Conservation (phyloP, 2,113 vertebrate genomes). For the Fulica atra region DNA sequence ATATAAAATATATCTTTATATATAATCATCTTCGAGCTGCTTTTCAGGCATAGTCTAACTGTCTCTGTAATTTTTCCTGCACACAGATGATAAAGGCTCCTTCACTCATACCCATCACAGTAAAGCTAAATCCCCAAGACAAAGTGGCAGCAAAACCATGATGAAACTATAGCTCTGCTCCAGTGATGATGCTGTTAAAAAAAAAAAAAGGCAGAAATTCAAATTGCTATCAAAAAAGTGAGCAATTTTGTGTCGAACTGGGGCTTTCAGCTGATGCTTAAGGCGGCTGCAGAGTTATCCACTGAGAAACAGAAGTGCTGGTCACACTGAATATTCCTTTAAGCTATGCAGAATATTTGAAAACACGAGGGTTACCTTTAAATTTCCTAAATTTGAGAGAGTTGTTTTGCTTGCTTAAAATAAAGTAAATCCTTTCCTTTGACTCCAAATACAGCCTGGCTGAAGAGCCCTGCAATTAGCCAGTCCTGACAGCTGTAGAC, state of each 20-base stretch:
- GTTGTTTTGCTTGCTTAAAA: not conserved
- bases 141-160: not conserved
- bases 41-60: not conserved
- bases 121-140: not conserved
- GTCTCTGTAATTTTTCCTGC: not conserved
- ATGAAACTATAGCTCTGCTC: not conserved
- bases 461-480: not conserved
- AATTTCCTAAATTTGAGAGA: not conserved
- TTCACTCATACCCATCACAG: not conserved
- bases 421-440: not conserved
- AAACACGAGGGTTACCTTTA: not conserved
- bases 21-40: not conserved
- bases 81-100: not conserved
- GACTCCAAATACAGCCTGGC: not conserved
- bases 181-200: not conserved
- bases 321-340: not conserved
- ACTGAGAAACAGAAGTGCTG: not conserved
- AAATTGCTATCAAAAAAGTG: not conserved
- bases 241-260: not conserved
- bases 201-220: not conserved
- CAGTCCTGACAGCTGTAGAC: not conserved
- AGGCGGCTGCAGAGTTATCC: not conserved
- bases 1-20: too few relatives aligned
- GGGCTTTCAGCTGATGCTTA: not conserved
- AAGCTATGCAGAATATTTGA: rapidly evolving